A percentile compares a stretch with the other conserved stretches of the same genome.
phyloP scores from a whole-genome alignment of 2,113 vertebrate genomes.

The Epinephelus fuscoguttatus region DNA sequence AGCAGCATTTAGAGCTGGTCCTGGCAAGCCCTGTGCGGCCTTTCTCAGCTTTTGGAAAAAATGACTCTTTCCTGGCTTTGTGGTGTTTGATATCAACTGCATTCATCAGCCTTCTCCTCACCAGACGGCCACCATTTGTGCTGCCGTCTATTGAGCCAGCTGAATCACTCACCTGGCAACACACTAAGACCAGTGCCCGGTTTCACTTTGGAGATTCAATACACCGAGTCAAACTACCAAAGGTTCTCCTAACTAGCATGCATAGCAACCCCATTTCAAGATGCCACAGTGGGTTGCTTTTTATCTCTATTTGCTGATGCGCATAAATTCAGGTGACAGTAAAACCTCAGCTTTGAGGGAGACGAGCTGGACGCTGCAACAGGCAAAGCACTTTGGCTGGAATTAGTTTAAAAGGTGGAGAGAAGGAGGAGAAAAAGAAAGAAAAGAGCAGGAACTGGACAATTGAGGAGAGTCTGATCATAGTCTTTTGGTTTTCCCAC shows the following conservation, averaged over 20 bases:
- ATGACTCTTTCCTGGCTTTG: constrained; percentile 56
- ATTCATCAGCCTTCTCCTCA: constrained; percentile 63
- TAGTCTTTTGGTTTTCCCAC: constrained; percentile 63
- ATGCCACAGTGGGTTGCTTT: constrained; percentile 12
- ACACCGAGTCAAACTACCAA: constrained; percentile 30
- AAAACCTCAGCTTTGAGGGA: constrained; percentile 5
- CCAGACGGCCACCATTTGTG: constrained; percentile 29
- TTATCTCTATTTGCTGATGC: constrained; percentile 32
- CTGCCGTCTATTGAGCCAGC: constrained; percentile 44
- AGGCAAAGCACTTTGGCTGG: constrained; percentile 9
- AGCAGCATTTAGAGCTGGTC: constrained; percentile 44
- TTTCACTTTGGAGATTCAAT: constrained; percentile 56
- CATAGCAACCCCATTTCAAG: constrained; percentile 37
- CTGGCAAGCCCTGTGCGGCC: constrained; percentile 51
- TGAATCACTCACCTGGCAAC: constrained; percentile 72
- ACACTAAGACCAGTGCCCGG: constrained; percentile 47
- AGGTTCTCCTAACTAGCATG: constrained; percentile 37
- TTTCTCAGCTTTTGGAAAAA: constrained; percentile 55
- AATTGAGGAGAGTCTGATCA: constrained; percentile 74
- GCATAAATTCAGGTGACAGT: constrained; percentile 11
- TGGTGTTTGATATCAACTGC: constrained; percentile 71
- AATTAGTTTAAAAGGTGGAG: constrained; percentile 14
- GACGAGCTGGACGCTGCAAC: constrained; percentile 3
- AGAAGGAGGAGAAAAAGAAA: constrained; percentile 1
- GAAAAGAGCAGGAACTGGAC: constrained; percentile 53